Conservation (phyloP, 2,113 vertebrate species). For the Clarias gariepinus region DNA sequence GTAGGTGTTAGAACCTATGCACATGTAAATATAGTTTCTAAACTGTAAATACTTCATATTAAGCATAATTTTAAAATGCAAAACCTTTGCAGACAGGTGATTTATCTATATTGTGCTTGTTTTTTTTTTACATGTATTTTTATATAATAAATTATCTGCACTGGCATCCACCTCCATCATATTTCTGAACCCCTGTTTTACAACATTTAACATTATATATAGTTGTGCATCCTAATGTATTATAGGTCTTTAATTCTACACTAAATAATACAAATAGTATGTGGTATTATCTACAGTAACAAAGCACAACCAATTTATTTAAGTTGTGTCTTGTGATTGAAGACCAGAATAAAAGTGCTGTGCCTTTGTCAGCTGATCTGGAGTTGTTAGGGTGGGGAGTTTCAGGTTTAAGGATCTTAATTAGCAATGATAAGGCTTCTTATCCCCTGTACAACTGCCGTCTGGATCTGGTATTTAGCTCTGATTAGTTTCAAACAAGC, state of each 20-base stretch:
- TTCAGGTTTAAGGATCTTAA: slow-evolving; percentile 50
- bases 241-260: not conserved
- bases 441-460: slow-evolving; percentile 43
- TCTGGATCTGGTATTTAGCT: slow-evolving; percentile 45
- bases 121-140: not conserved
- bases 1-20: not conserved
- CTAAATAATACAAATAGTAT: not conserved
- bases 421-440: slow-evolving; percentile 47
- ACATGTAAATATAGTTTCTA: not conserved
- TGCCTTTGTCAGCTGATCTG: slow-evolving; percentile 33
- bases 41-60: not conserved
- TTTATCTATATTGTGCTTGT: too few relatives aligned
- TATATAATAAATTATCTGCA: not conserved
- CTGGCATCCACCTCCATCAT: too few relatives aligned
- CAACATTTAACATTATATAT: not conserved
- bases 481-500: slow-evolving; percentile 43
- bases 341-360: slow-evolving; percentile 58
- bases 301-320: not conserved
- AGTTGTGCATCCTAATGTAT: not conserved
- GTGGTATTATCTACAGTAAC: not conserved
- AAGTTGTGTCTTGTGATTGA: slow-evolving; percentile 45
- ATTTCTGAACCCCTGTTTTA: not conserved
- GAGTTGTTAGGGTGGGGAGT: slow-evolving; percentile 27
- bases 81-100: too few relatives aligned
- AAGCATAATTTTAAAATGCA: not conserved